Percentiles rank a stretch among this genome's conserved stretches.
Conservation (phyloP, 2,113 vertebrate species). For the Glaucidium brasilianum region DNA sequence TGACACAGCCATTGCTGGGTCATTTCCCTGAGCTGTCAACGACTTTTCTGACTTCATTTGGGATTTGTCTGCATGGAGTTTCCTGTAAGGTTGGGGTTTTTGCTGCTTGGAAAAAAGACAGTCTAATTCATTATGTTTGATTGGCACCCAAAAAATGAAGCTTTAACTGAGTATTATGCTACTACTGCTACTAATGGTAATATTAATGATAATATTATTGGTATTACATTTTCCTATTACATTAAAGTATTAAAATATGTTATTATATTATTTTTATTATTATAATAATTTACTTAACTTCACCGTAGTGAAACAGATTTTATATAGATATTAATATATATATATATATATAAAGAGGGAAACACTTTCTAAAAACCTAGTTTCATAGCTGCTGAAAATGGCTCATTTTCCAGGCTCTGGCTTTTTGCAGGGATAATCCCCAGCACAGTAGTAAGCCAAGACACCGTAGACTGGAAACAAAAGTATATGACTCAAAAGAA, state of each 20-base stretch:
- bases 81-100: background rate
- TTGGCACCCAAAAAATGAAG: background rate
- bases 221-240: background rate
- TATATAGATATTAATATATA: background rate
- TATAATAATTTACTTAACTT: background rate
- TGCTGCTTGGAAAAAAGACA: background rate
- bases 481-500: slow-evolving; percentile 55
- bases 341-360: background rate
- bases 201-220: background rate
- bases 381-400: slow-evolving; percentile 33
- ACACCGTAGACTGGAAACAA: slow-evolving; percentile 33
- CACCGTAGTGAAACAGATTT: background rate
- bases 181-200: background rate
- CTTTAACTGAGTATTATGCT: background rate
- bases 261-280: background rate
- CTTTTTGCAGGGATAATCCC: slow-evolving; percentile 44
- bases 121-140: background rate
- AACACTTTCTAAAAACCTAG: background rate
- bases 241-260: background rate
- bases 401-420: slow-evolving; percentile 17
- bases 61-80: background rate
- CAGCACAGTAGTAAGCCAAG: slow-evolving; percentile 44
- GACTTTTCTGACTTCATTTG: background rate
- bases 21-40: background rate
- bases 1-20: background rate